Percentiles rank a stretch among this genome's conserved stretches.
phyloP scores from a whole-genome alignment of 2,888 invertebrate species.

The Fragum sueziense region DNA sequence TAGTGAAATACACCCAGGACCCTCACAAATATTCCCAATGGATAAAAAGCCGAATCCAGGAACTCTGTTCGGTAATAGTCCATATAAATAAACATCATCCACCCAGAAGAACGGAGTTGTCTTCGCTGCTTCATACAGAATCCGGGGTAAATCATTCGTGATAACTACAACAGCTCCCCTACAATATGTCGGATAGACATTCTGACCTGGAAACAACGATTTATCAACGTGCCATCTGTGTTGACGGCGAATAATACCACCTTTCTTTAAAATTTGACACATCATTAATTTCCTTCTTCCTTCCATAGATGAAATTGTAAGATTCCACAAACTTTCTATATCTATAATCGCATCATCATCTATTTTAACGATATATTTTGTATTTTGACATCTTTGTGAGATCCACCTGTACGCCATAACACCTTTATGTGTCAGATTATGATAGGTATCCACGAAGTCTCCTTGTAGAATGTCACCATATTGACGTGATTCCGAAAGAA shows the following conservation, averaged over 20 bases:
- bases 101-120: constrained; percentile 13
- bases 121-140: background rate
- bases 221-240: background rate
- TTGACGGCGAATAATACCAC: background rate
- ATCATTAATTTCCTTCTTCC: background rate
- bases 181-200: background rate
- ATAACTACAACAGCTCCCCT: constrained; percentile 1
- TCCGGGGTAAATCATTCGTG: constrained; percentile 9
- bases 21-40: too few species aligned
- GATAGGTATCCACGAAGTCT: constrained; percentile 33
- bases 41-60: too few species aligned
- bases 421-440: constrained; percentile 36
- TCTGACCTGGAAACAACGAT: background rate
- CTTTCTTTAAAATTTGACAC: background rate
- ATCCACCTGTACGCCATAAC: constrained; percentile 43
- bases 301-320: background rate
- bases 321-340: background rate
- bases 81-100: background rate
- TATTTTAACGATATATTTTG: constrained; percentile 20
- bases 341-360: constrained; percentile 1
- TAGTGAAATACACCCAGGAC: too few species aligned
- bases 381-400: constrained; percentile 22
- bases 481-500: constrained; percentile 10
- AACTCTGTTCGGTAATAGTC: background rate
- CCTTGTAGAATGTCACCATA: constrained; percentile 40